A percentile compares a stretch with the other conserved stretches of the same genome.
Evolutionary conservation across 2,113 vertebrate genomes (phyloP).

Genomic region (Prunella himalayana): DNA sequence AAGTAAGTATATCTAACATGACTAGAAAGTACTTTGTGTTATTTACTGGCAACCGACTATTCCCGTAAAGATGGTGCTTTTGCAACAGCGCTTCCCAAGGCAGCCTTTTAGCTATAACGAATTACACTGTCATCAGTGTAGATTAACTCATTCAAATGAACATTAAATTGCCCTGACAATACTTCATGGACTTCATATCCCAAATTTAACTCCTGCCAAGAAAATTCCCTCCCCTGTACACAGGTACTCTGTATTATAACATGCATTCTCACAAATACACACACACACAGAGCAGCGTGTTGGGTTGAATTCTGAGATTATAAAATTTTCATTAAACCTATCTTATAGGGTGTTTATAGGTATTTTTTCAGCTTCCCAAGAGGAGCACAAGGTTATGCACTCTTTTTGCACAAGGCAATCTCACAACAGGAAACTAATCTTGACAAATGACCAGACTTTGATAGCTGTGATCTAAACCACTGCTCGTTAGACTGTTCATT

Average conservation of each 20-base stretch:
- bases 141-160: neutral
- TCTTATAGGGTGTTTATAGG: neutral
- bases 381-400: slow-evolving; percentile 12
- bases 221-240: neutral
- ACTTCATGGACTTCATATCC: neutral
- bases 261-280: neutral
- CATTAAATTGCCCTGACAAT: neutral
- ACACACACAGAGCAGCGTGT: fast-evolving
- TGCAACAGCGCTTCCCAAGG: neutral
- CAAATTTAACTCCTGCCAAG: neutral
- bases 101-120: neutral
- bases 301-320: neutral
- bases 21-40: neutral
- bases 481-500: slow-evolving; percentile 63
- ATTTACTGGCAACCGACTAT: neutral
- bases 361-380: slow-evolving; percentile 30
- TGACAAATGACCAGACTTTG: slow-evolving; percentile 67
- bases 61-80: neutral
- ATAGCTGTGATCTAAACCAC: slow-evolving; percentile 64
- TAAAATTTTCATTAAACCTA: slow-evolving; percentile 1
- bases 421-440: slow-evolving; percentile 65
- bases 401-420: slow-evolving; percentile 41
- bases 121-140: neutral
- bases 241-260: neutral
- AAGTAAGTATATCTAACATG: neutral